Conservation (phyloP, 2,113 vertebrate species). For the Paramormyrops kingsleyae region DNA sequence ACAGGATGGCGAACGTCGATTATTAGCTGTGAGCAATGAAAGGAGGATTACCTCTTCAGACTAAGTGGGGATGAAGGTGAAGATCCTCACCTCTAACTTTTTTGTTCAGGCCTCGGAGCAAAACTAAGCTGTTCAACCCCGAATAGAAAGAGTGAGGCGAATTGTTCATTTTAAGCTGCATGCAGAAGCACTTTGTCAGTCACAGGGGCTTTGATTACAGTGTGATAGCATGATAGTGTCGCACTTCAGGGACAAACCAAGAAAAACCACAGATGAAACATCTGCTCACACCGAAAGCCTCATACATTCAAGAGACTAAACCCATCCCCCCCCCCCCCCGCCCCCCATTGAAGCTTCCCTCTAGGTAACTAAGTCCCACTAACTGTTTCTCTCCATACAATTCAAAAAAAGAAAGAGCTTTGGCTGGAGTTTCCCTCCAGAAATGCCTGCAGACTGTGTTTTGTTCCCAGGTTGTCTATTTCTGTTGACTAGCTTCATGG, state of each 20-base stretch:
- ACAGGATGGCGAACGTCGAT: not conserved
- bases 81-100: not conserved
- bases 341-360: not conserved
- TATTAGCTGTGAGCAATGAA: not conserved
- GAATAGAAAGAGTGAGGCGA: not conserved
- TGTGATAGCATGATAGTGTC: not conserved
- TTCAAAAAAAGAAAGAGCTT: conserved; percentile 43
- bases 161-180: not conserved
- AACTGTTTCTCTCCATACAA: conserved; percentile 22
- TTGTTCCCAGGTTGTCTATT: conserved; percentile 48
- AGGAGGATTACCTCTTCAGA: not conserved
- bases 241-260: not conserved
- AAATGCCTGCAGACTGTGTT: conserved; percentile 46
- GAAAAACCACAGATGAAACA: not conserved
- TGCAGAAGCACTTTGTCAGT: not conserved
- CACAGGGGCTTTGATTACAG: not conserved
- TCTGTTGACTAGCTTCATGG: conserved; percentile 45
- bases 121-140: not conserved
- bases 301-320: not conserved
- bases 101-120: not conserved
- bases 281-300: not conserved
- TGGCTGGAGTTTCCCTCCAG: conserved; percentile 48
- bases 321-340: not conserved
- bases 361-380: not conserved
- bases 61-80: not conserved